Conservation (phyloP, 2,797 vertebrate species). For the Halcyon chelicuti region DNA sequence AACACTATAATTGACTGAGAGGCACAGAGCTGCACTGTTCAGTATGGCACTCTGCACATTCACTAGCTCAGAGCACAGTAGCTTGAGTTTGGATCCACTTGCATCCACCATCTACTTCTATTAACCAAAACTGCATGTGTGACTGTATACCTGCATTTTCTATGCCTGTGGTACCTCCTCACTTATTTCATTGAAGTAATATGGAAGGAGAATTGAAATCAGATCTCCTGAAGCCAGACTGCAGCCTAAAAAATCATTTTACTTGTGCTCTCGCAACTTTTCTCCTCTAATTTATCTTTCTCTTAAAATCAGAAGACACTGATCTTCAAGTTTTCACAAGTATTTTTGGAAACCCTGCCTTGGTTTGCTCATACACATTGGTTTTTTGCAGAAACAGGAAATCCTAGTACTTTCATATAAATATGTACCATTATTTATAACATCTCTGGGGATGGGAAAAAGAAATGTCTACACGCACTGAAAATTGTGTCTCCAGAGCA, state of each 20-base stretch:
- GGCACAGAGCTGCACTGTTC: background rate
- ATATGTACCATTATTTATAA: background rate
- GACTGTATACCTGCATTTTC: background rate
- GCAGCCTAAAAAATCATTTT: background rate
- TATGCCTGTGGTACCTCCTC: background rate
- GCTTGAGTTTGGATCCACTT: background rate
- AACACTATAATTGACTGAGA: background rate
- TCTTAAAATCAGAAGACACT: background rate
- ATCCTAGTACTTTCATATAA: background rate
- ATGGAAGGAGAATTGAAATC: background rate
- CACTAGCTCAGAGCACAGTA: background rate
- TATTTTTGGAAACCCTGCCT: background rate
- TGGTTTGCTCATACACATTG: background rate
- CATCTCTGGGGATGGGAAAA: background rate
- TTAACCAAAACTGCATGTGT: background rate
- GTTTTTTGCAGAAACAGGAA: background rate
- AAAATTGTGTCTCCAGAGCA: background rate
- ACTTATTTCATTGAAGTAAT: background rate
- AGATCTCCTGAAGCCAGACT: background rate
- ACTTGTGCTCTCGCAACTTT: background rate
- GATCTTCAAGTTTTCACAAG: background rate
- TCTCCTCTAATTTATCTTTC: background rate
- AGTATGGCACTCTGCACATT: background rate
- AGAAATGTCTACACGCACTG: background rate
- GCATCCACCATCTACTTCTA: background rate